Base-by-base conservation (phyloP, 1,140 invertebrate species). In the Geopemphigus sp. region DNA sequence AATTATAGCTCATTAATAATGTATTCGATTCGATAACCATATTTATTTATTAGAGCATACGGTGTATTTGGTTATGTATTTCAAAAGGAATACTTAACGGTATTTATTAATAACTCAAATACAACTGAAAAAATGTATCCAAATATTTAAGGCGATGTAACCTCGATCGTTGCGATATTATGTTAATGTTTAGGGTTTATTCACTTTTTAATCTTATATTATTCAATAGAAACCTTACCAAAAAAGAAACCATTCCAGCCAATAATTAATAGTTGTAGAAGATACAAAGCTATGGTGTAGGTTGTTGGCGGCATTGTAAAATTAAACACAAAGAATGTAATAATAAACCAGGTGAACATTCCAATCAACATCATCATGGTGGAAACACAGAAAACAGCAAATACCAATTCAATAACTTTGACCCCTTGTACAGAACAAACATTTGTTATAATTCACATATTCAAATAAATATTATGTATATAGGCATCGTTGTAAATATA, bases 201-300 rank as follows among this genome's bases (percentile, higher is more conserved):
- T n/a, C n/a, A n/a, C n/a, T n/a, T n/a, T n/a, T n/a, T n/a, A n/a
- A n/a, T n/a, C n/a, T n/a, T n/a, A 61, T 1, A 61, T 39, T 39
- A 26, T 26, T n/a, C 1, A 12, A 32, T 73, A 0, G 32, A 19
- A 24, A 24, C 57, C 72, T 57, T 39, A 74, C 72, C 72, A 17
- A 45, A 74, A 11, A 74, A 57, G n/a, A 74, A 78, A 26, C 74
- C 74, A 10, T 63, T 63, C 22, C 74, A 78, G 17, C 74, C 57
- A 8, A 78, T 50, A 11, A 78, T 22, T 47, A 78, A 10, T 19
- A 47, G 5, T 47, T 63, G 11, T 5, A 78, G 1, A 17, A 63
- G 17, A n/a, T 78, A 78, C 3, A 50, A 10, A n/a, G 45, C 50
- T 5, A 78, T 0, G 8, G 57, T 57, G 8, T 12, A 14, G 0